These are phyloP conservation scores for Triplophysa tibetana DNA, from an alignment of 2,113 vertebrate species.

Conservation along the genomic window DNA sequence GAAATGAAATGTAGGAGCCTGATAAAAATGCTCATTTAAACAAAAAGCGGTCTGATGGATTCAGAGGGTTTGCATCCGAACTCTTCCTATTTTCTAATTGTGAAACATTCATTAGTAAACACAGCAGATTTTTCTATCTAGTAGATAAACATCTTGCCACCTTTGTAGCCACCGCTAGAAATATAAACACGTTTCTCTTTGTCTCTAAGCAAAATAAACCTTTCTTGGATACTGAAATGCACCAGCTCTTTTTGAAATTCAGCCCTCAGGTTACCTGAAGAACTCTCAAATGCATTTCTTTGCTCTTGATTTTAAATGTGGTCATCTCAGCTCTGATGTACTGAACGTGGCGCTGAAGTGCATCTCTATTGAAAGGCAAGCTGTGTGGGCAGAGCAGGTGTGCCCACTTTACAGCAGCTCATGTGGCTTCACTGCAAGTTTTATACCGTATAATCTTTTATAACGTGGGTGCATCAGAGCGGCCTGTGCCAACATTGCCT, in stretches of 20 bases:
- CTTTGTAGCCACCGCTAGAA: background rate
- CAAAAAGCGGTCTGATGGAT: too few relatives aligned
- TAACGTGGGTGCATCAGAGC: slow-evolving; percentile 3
- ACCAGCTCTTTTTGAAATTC: too few relatives aligned
- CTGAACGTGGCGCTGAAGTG: background rate
- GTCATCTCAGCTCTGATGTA: background rate
- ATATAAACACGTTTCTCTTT: background rate
- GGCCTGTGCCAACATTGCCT: background rate
- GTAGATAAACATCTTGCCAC: background rate
- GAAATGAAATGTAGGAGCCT: too few relatives aligned
- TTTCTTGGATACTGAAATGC: too few relatives aligned
- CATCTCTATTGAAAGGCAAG: slow-evolving; percentile 4
- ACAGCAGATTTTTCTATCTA: too few relatives aligned
- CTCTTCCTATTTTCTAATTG: too few relatives aligned
- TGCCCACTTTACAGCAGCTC: slow-evolving; percentile 11
- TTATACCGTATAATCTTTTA: background rate
- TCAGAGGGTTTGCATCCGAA: too few relatives aligned
- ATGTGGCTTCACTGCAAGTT: slow-evolving; percentile 9
- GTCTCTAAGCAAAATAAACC: background rate
- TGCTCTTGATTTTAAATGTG: too few relatives aligned
- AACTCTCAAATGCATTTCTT: too few relatives aligned
- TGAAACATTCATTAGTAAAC: too few relatives aligned
- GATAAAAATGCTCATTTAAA: too few relatives aligned
- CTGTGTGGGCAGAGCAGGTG: slow-evolving; percentile 32
- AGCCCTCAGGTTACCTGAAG: too few relatives aligned